Evolutionary conservation across 1,140 invertebrate genomes (phyloP), one percentile per base, ranked within the genome.

Genomic region (Patella vulgata): DNA sequence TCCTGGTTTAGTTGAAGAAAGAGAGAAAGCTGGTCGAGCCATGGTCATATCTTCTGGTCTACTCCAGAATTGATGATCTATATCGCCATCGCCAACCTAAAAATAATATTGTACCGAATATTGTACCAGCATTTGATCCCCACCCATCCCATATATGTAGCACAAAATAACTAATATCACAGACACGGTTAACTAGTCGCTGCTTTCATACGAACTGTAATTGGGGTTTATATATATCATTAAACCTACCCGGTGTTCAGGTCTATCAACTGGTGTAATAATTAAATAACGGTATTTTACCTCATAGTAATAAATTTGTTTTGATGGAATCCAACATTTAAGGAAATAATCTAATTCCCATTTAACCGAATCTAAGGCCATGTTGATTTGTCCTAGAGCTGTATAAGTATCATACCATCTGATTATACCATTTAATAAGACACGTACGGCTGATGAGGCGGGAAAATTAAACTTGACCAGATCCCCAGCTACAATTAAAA

Each of bases 401-500:
- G 60, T 66, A 70, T 88, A 89, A 9, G 85, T 87, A 43, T 86
- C 77, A 33, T 82, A 70, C 78, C 86, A 88, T 6, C 84, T 85
- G 3, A 88, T 68, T 1, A 86, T 72, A 8, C 89, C 87, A 88
- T 88, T 89, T 0, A 87, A 84, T 19, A 89, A 66, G 0, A 88
- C 53, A 0, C 88, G 89, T 0, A 85, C 88, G 0, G 87, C 84
- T 47, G 81, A 85, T 0, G 88, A 88, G 86, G 89, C 88, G 0
- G 88, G 88, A 61, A 89, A 89, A 0, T 86, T 85, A 61, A 89
- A 89, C 74, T 90, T 90, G 0, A 90, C 88, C 59, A 85, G 87
- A 70, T 89, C 88, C 21, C 87, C 88, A 58, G 88, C 88, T 89
- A n/a, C n/a, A n/a, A n/a, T n/a, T n/a, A n/a, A n/a, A n/a, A n/a